Base-by-base conservation (phyloP, 2,888 invertebrate species). In the Cataglyphis albicans region DNA sequence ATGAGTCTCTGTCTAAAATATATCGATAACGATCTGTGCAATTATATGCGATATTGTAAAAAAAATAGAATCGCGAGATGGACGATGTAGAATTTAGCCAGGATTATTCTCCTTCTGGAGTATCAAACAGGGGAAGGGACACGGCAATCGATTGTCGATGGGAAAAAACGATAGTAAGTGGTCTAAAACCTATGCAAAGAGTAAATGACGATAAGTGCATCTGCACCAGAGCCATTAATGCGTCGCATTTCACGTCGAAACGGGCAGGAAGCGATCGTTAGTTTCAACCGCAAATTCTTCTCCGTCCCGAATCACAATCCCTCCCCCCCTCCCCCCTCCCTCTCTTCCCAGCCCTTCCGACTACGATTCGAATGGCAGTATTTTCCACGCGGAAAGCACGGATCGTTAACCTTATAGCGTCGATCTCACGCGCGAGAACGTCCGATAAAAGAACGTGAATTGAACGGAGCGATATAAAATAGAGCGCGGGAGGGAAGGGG, bases 391-490 rank as follows among this genome's bases (percentile, higher is more conserved):
- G 48, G 48, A 52, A 52, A 32, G 35, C 59, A 80, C 72, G 72
- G 78, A 59, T 80, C 78, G 78, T 80, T 80, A 80, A 80, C 72
- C 78, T 52, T 59, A 72, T 38, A 32, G 59, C 41, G 78, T 72
- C 78, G 78, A 80, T 59, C 78, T 80, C 44, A 59, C 70, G 78
- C 70, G 70, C 57, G 78, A 78, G 21, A 78, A 57, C 78, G 41
- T 70, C 32, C 70, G 32, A 57, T 72, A 59, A 70, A 70, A 59
- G 67, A 68, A 63, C 38, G 74, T 72, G 85, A 83, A 75, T 64
- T 52, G 80, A 73, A 64, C 64, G 81, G 57, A 68, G 65, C 68
- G 61, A 70, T 76, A 84, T 86, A 86, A 86, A 78, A 88, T 35
- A 41, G 48, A 65, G 81, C 44, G 29, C 15, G 78, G n/a, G 61